Evolutionary conservation across 1,140 invertebrate species (phyloP).

Genomic region (Cyrtorhinus lividipennis): DNA sequence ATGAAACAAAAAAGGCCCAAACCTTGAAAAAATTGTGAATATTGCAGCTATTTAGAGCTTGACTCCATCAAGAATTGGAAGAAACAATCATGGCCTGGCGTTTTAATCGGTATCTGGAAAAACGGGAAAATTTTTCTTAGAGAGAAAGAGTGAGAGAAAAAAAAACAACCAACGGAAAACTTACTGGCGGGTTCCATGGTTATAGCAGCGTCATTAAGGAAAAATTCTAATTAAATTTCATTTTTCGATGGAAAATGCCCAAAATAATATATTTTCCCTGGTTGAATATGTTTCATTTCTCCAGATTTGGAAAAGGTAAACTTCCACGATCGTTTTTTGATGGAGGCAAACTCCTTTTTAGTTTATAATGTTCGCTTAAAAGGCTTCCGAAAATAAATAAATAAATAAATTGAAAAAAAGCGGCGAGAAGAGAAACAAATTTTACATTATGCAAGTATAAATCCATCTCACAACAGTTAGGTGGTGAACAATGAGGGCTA

Average conservation of each 20-base stretch:
- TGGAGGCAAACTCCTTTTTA: too few relatives aligned
- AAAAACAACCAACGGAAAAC: too few relatives aligned
- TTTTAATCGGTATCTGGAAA: neutral
- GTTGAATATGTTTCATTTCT: neutral
- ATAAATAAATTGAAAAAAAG: conserved; percentile 9
- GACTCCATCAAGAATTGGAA: neutral
- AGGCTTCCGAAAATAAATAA: conserved; percentile 13
- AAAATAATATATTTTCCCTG: neutral
- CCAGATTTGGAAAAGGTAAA: neutral
- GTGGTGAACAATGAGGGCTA: neutral
- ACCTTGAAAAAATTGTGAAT: conserved; percentile 10
- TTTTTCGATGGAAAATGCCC: neutral
- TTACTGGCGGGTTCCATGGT: too few relatives aligned
- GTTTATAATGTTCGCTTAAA: too few relatives aligned
- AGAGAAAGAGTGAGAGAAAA: neutral
- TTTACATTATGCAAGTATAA: conserved; percentile 6
- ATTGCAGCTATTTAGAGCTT: neutral
- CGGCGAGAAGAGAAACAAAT: neutral
- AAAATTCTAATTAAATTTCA: too few relatives aligned
- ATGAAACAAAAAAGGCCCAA: conserved; percentile 22
- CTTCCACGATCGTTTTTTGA: too few relatives aligned
- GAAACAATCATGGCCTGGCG: neutral
- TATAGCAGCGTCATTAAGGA: too few relatives aligned
- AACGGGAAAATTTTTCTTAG: neutral
- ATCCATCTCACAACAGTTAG: conserved; percentile 19